Evolutionary conservation across 2,888 invertebrate species (phyloP).

Genomic region (Agrilus cyanescens): DNA sequence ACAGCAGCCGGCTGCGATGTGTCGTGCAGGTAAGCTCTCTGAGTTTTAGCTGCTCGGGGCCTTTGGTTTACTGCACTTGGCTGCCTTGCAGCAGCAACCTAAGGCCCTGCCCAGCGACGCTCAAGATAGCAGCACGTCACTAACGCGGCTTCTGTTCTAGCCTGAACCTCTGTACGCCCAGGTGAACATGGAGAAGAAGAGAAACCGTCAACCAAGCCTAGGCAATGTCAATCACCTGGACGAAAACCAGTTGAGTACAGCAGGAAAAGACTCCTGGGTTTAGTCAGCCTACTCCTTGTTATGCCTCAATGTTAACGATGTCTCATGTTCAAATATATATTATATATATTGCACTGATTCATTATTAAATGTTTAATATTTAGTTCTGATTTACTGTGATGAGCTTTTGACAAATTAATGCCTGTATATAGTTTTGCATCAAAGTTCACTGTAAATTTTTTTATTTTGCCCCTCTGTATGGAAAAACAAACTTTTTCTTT

Average conservation of each 20-base stretch:
- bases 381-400: slow-evolving; percentile 38
- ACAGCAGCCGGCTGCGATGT: slow-evolving; percentile 25
- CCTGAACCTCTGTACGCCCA: slow-evolving; percentile 53
- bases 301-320: slow-evolving; percentile 33
- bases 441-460: slow-evolving; percentile 26
- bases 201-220: slow-evolving; percentile 39
- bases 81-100: slow-evolving; percentile 27
- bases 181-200: slow-evolving; percentile 53
- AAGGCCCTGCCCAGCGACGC: slow-evolving; percentile 34
- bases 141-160: slow-evolving; percentile 26
- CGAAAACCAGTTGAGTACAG: slow-evolving; percentile 23
- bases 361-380: slow-evolving; percentile 19
- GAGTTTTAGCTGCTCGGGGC: slow-evolving; percentile 35
- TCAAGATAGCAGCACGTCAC: slow-evolving; percentile 9
- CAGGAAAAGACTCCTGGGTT: slow-evolving; percentile 37
- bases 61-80: slow-evolving; percentile 34
- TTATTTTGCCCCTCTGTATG: slow-evolving; percentile 20
- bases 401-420: slow-evolving; percentile 34
- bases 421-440: slow-evolving; percentile 34
- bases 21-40: slow-evolving; percentile 32
- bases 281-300: slow-evolving; percentile 23
- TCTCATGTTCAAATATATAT: slow-evolving; percentile 29
- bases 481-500: slow-evolving; percentile 1
- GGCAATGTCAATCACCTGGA: slow-evolving; percentile 29
- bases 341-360: slow-evolving; percentile 12